These are phyloP conservation scores for Hymenochirus boettgeri DNA, from an alignment of 2,113 vertebrate genomes.

Conservation along the genomic window DNA sequence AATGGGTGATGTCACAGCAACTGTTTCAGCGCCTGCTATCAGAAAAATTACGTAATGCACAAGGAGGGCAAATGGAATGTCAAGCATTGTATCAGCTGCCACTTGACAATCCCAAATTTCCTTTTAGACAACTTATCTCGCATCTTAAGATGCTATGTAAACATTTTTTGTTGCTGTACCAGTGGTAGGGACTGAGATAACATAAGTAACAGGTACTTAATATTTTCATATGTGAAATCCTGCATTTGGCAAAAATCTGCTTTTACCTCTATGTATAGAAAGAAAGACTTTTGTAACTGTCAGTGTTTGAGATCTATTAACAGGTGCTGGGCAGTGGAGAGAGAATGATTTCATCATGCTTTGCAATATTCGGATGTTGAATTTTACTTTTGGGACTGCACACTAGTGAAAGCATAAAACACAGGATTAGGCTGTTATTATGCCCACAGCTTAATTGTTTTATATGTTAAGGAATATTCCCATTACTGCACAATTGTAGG, in stretches of 20 bases:
- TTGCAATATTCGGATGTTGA: conserved; percentile 42
- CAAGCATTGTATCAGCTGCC: conserved; percentile 66
- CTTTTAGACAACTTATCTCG: conserved; percentile 63
- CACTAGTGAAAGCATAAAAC: conserved; percentile 6
- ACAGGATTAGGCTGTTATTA: conserved; percentile 38
- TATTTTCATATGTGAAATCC: background rate
- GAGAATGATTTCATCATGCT: conserved; percentile 48
- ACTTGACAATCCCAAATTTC: conserved; percentile 59
- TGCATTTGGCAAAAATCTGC: background rate
- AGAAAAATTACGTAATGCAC: conserved; percentile 56
- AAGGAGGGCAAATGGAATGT: conserved; percentile 55
- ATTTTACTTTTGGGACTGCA: conserved; percentile 38
- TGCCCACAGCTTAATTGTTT: background rate
- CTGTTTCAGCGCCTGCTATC: conserved; percentile 36
- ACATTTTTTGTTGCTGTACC: conserved; percentile 43
- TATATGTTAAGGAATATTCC: no score
- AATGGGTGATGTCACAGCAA: conserved; percentile 32
- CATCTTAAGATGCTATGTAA: conserved; percentile 54
- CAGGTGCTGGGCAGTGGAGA: conserved; percentile 48
- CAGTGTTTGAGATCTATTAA: conserved; percentile 49
- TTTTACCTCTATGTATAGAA: background rate
- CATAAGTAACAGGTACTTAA: background rate
- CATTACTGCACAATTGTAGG: background rate
- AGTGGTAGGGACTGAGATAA: background rate
- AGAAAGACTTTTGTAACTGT: conserved; percentile 43